Evolutionary conservation across 1,140 invertebrate species (phyloP).

Genomic region (Tribolium castaneum): DNA sequence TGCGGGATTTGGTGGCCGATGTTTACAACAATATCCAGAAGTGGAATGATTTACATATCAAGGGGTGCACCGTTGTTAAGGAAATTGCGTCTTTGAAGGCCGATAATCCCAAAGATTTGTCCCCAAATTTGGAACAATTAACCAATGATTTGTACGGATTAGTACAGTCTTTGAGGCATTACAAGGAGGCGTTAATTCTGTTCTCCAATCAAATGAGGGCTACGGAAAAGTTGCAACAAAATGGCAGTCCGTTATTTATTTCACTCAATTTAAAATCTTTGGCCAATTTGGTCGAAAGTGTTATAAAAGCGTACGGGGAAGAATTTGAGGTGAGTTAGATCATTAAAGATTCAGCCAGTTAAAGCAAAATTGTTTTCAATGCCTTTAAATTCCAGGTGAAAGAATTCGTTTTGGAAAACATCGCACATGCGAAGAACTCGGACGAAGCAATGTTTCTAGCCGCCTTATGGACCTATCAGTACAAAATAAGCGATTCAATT

Average conservation of each 20-base stretch:
- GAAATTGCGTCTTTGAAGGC: conserved; percentile 56
- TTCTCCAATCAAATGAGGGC: conserved; percentile 54
- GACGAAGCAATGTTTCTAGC: conserved; percentile 60
- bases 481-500: conserved; percentile 50
- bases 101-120: conserved; percentile 47
- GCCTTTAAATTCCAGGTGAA: conserved; percentile 58
- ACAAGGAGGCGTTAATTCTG: conserved; percentile 45
- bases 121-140: conserved; percentile 53
- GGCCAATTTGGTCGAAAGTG: conserved; percentile 41
- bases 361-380: too few relatives aligned
- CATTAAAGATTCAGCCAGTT: too few relatives aligned
- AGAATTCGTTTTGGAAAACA: conserved; percentile 60
- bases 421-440: conserved; percentile 57
- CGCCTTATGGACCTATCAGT: conserved; percentile 58
- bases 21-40: conserved; percentile 62
- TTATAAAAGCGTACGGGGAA: conserved; percentile 54
- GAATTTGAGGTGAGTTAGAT: conserved; percentile 60
- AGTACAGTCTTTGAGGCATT: conserved; percentile 45
- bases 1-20: conserved; percentile 60
- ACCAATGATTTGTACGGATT: conserved; percentile 52
- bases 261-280: conserved; percentile 50
- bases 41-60: conserved; percentile 61
- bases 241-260: conserved; percentile 57
- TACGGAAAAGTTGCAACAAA: conserved; percentile 55
- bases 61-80: conserved; percentile 57